Evolutionary conservation across 2,113 vertebrate genomes (phyloP), one percentile per base, ranked within the genome.

Genomic region (Microtus ochrogaster): DNA sequence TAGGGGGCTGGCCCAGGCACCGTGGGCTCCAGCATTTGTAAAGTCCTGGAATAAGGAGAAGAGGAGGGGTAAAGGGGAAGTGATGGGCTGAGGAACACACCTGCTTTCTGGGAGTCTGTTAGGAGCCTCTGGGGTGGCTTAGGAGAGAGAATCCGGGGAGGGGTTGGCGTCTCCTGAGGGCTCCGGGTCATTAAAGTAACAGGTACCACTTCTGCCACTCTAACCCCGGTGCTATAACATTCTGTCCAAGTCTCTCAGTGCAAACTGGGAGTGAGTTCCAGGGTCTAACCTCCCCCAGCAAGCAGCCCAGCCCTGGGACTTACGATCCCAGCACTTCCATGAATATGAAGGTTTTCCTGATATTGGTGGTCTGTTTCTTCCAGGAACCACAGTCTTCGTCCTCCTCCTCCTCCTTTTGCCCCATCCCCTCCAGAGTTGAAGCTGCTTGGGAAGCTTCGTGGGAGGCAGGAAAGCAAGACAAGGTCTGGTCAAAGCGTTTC

Each of bases 321-420:
- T 98, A 99, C 99, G 99, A 99, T 66, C 99, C 99, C 97, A 99
- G 99, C 21, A 99, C 99, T 89, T 99, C 99, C 98, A 99, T 99
- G 98, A 99, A 99, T 89, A 99, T 98, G 96, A 99, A 99, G 1
- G 99, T 99, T 28, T 99, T 99, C 8, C 99, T 99, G 97, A 99
- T 99, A 97, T 99, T 99, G 97, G 94, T 99, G 3, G 98, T 99
- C 96, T 98, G 99, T 82, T 99, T 99, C 98, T 99, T 99, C 99
- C 99, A 99, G 97, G 98, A 99, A 96, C 98, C 98, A 91, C 98
- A 93, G 81, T 97, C 98, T 0, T 98, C 98, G 21, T 99, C 99
- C 73, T 99, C 98, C 0, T 98, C 98, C 41, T 99, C 99, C 76
- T 99, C 99, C 93, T 99, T 99, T 93, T 98, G 98, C 89, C 99